Evolutionary conservation across 2,113 vertebrate genomes (phyloP), one percentile per base, ranked within the genome.

Genomic region (Rhineura floridana): DNA sequence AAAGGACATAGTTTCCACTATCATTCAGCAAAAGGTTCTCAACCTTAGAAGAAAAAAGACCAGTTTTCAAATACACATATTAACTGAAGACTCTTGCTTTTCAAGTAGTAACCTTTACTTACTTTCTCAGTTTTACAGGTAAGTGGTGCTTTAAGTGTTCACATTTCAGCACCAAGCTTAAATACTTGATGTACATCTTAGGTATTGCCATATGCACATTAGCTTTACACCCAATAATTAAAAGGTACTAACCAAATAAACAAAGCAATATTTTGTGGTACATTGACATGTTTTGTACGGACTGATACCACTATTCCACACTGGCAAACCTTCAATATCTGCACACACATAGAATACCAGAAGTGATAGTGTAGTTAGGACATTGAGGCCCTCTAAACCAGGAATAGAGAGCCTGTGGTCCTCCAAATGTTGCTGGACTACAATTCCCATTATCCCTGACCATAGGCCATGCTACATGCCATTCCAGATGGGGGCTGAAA

Each of bases 11-110:
- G 94, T 98, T 98, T 48, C 99, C 98, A 11, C 96, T 96, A 90
- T 99, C 98, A 21, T 98, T 99, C 89, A 99, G 96, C 88, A 99
- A 96, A 89, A 99, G 97, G 93, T 99, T 99, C 95, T 99, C 99
- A 88, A 99, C 99, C 99, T 99, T 95, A 79, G 93, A 89, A 90
- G 94, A 81, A 91, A 86, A 95, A 90, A 86, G 87, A 90, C 23
- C 50, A 91, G 42, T 77, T n/a, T n/a, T n/a, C n/a, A n/a, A n/a
- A 63, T 13, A 70, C 15, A 7, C 67, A 77, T 30, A 69, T 25
- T 70, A 55, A 55, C 7, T 12, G 36, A 76, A 77, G 21, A 77
- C 3, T 59, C 65, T 36, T 59, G 28, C 52, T 59, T 23, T 82
- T 88, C 33, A 82, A 59, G 55, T 11, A 55, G n/a, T 46, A 21